Evolutionary conservation across 1,140 invertebrate genomes (phyloP).

Genomic region (Zaprionus ornatus): DNA sequence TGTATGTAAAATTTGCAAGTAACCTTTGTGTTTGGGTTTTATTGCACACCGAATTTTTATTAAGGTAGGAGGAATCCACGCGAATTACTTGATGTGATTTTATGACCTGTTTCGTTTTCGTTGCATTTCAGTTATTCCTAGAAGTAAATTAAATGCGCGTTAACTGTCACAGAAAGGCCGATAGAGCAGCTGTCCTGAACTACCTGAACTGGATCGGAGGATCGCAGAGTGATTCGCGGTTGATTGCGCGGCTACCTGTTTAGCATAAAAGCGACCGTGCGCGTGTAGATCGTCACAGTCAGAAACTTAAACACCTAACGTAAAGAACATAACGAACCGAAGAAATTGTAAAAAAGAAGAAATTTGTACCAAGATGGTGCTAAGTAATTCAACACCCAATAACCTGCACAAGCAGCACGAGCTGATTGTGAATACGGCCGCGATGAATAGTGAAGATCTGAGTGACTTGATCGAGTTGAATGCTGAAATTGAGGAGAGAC

Average conservation of each 20-base stretch:
- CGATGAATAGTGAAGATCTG: conserved; percentile 65
- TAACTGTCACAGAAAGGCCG: conserved; percentile 44
- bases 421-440: conserved; percentile 61
- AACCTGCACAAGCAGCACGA: conserved; percentile 53
- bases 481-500: conserved; percentile 65
- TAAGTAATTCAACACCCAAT: conserved; percentile 67
- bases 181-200: conserved; percentile 20
- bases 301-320: conserved; percentile 71
- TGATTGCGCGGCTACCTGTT: conserved; percentile 31
- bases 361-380: conserved; percentile 55
- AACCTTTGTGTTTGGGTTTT: background rate
- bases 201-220: conserved; percentile 33
- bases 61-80: background rate
- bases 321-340: conserved; percentile 40
- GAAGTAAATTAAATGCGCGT: conserved; percentile 55
- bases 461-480: conserved; percentile 61
- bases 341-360: conserved; percentile 10
- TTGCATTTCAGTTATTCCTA: conserved; percentile 21
- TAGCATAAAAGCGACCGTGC: conserved; percentile 35
- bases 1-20: background rate
- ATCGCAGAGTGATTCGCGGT: conserved; percentile 37
- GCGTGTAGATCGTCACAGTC: conserved; percentile 43
- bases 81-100: conserved; percentile 9
- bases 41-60: conserved; percentile 4
- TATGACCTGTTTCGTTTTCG: conserved; percentile 45